These are phyloP conservation scores for Ianthella basta DNA, from an alignment of 37 sponge, comb jelly and placozoan species.

Conservation along the genomic window DNA sequence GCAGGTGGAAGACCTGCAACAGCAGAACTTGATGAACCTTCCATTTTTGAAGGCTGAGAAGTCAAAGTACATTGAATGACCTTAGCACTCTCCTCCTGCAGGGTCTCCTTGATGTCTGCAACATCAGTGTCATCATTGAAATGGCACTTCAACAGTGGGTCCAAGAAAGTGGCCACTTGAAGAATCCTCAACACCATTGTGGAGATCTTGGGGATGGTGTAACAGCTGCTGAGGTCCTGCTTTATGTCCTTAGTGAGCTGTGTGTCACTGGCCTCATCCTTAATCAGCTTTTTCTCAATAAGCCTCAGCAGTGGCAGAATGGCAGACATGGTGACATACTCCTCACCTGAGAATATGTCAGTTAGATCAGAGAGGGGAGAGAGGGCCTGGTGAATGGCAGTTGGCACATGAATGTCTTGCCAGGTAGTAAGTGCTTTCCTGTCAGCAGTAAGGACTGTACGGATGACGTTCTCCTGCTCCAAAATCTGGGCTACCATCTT, in stretches of 20 bases:
- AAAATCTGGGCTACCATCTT: slow-evolving; percentile 39
- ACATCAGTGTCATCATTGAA: background rate
- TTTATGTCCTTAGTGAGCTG: slow-evolving; percentile 40
- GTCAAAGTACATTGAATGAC: background rate
- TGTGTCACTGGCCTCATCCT: background rate
- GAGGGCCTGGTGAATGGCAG: slow-evolving; percentile 28
- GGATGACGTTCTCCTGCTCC: slow-evolving; percentile 43
- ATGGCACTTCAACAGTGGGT: slow-evolving; percentile 29
- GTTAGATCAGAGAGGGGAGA: slow-evolving; percentile 34
- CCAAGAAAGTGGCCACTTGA: slow-evolving; percentile 34
- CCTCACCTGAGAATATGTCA: slow-evolving; percentile 40
- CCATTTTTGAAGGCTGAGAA: background rate
- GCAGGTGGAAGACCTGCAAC: slow-evolving; percentile 1
- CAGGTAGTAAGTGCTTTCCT: slow-evolving; percentile 36
- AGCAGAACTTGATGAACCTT: slow-evolving; percentile 18
- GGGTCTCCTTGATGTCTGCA: background rate
- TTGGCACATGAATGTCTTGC: slow-evolving; percentile 25
- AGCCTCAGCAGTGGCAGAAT: slow-evolving; percentile 18
- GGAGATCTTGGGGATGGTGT: background rate
- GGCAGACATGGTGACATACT: slow-evolving; percentile 38
- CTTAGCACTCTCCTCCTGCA: too few species aligned
- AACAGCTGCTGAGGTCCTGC: background rate
- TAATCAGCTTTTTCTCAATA: background rate
- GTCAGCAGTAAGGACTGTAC: slow-evolving; percentile 35
- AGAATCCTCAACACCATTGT: background rate